Conservation (phyloP, 2,888 invertebrate genomes). For the Drosophila gaucha region DNA sequence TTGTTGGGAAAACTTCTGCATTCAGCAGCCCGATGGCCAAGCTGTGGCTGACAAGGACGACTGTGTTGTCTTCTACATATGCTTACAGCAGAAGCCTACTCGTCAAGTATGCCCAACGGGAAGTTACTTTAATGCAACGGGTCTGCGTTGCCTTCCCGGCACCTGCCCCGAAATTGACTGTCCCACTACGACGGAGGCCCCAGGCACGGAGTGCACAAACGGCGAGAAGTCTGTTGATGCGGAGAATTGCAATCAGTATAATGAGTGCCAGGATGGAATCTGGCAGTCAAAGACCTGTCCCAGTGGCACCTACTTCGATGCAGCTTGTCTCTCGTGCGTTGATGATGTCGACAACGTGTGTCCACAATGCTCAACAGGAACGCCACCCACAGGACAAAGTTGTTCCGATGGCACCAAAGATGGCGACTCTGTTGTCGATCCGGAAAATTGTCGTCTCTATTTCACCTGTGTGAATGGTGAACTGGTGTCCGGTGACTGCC, state of each 20-base stretch:
- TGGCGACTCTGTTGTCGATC: constrained; percentile 56
- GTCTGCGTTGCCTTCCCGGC: constrained; percentile 53
- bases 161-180: constrained; percentile 49
- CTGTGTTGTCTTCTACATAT: constrained; percentile 60
- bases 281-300: constrained; percentile 46
- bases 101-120: constrained; percentile 39
- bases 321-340: constrained; percentile 10
- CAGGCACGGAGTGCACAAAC: not conserved
- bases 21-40: constrained; percentile 48
- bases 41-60: constrained; percentile 28
- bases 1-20: constrained; percentile 69
- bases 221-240: not conserved
- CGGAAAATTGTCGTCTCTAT: constrained; percentile 62
- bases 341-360: constrained; percentile 37
- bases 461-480: constrained; percentile 64
- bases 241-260: constrained; percentile 45
- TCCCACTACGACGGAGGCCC: constrained; percentile 12
- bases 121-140: constrained; percentile 48
- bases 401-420: constrained; percentile 55
- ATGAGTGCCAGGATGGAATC: constrained; percentile 34
- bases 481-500: constrained; percentile 62
- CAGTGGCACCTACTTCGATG: constrained; percentile 47
- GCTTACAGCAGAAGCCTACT: constrained; percentile 31
- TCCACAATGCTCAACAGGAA: constrained; percentile 10
- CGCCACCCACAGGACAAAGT: constrained; percentile 31